These are phyloP conservation scores for Bombyx huttoni DNA, from an alignment of 2,888 invertebrate genomes.

Conservation along the genomic window DNA sequence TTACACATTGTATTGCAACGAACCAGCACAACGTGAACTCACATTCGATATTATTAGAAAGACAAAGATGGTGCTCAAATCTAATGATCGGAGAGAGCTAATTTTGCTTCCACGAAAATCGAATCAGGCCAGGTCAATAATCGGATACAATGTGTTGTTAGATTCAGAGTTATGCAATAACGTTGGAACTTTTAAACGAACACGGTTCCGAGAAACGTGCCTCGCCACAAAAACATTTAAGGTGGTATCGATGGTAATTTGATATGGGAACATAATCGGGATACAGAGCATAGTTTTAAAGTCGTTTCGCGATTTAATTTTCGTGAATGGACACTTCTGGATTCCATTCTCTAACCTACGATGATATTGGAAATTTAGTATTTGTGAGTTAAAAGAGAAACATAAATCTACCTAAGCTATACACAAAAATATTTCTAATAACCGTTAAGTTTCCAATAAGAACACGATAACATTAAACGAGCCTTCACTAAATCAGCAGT, in stretches of 20 bases:
- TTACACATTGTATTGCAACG: slow-evolving; percentile 12
- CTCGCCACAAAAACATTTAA: slow-evolving; percentile 52
- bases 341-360: slow-evolving; percentile 8
- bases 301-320: slow-evolving; percentile 23
- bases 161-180: slow-evolving; percentile 50
- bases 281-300: slow-evolving; percentile 43
- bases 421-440: not conserved
- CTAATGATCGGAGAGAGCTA: slow-evolving; percentile 2
- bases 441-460: not conserved
- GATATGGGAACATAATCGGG: slow-evolving; percentile 50
- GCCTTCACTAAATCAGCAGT: not conserved
- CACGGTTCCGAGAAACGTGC: slow-evolving; percentile 63
- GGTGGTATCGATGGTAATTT: slow-evolving; percentile 54
- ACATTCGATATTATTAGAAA: not conserved
- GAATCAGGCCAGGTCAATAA: slow-evolving; percentile 52
- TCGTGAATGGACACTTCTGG: slow-evolving; percentile 18
- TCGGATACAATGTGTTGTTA: slow-evolving; percentile 44
- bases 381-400: not conserved
- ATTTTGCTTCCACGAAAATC: slow-evolving; percentile 28
- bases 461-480: slow-evolving; percentile 1
- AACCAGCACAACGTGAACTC: slow-evolving; percentile 3
- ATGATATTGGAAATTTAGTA: not conserved
- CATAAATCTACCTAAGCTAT: not conserved
- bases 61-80: not conserved
- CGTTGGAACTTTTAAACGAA: slow-evolving; percentile 35